phyloP scores from a whole-genome alignment of 1,140 invertebrate genomes.

The Oncopodura yosiiana region DNA sequence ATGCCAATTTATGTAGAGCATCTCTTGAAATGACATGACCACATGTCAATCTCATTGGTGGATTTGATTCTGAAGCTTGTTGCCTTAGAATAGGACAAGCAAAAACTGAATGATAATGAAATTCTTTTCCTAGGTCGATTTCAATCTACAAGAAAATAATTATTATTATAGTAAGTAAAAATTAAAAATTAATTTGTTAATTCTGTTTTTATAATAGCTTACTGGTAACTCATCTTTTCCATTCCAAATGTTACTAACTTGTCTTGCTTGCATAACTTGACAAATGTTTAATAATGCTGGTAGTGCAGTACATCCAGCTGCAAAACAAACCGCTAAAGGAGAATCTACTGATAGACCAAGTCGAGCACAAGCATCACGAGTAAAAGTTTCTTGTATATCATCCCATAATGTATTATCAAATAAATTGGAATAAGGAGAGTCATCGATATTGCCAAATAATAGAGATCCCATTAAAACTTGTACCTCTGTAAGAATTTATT shows the following conservation, averaged over 20 bases:
- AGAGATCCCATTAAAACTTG: conserved; percentile 81
- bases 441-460: conserved; percentile 66
- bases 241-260: conserved; percentile 88
- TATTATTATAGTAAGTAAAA: neutral
- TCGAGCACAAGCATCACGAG: conserved; percentile 81
- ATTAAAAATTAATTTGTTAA: neutral
- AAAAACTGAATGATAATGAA: conserved; percentile 93
- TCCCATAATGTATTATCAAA: conserved; percentile 70
- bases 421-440: conserved; percentile 71
- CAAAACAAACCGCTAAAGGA: conserved; percentile 65
- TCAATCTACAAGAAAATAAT: conserved; percentile 59
- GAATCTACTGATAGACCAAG: conserved; percentile 81
- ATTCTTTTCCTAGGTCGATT: conserved; percentile 76
- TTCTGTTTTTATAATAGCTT: conserved; percentile 38
- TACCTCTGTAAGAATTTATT: conserved; percentile 50
- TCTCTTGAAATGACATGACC: conserved; percentile 97
- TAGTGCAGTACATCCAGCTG: conserved; percentile 83
- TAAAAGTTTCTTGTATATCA: conserved; percentile 81
- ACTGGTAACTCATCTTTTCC: conserved; percentile 92
- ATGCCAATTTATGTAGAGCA: conserved; percentile 87
- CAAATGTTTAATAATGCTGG: conserved; percentile 88
- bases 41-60: conserved; percentile 91
- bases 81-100: conserved; percentile 95
- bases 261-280: conserved; percentile 90
- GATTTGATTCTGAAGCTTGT: conserved; percentile 91